Evolutionary conservation across 2,888 invertebrate genomes (phyloP).

Genomic region (Noctuana brunneofusca): DNA sequence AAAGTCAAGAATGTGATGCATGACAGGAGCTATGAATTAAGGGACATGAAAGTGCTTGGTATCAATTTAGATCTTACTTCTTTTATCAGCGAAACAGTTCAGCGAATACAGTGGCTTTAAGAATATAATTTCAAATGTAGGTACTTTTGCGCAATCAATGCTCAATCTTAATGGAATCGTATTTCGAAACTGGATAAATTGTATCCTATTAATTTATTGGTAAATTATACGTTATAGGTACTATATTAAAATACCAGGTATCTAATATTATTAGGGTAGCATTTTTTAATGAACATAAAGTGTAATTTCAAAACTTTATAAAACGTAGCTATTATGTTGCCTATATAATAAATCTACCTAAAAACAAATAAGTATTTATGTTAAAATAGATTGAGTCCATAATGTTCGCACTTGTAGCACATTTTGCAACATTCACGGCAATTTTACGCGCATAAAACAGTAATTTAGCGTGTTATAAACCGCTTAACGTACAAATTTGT

Average conservation of each 20-base stretch:
- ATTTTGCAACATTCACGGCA: constrained; percentile 35
- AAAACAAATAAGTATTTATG: neutral
- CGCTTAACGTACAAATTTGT: constrained; percentile 46
- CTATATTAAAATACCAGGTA: too few species aligned
- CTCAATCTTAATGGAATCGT: constrained; percentile 18
- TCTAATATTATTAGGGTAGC: too few species aligned
- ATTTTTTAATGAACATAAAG: too few species aligned
- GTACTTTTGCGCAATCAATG: constrained; percentile 5
- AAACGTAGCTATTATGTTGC: neutral
- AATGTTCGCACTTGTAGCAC: neutral
- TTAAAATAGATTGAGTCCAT: neutral
- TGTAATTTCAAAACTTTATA: neutral
- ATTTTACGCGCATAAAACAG: constrained; percentile 39
- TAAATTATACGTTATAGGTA: too few species aligned
- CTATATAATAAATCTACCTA: neutral
- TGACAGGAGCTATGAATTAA: too few species aligned
- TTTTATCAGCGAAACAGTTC: too few species aligned
- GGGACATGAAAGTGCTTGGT: too few species aligned
- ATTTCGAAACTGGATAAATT: constrained; percentile 17
- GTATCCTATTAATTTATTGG: constrained; percentile 1
- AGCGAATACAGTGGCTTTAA: too few species aligned
- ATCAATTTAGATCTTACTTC: too few species aligned
- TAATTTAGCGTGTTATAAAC: constrained; percentile 40
- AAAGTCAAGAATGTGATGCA: too few species aligned
- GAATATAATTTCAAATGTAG: neutral